Conservation (phyloP, 2,888 invertebrate species). For the Luffia ferchaultella region DNA sequence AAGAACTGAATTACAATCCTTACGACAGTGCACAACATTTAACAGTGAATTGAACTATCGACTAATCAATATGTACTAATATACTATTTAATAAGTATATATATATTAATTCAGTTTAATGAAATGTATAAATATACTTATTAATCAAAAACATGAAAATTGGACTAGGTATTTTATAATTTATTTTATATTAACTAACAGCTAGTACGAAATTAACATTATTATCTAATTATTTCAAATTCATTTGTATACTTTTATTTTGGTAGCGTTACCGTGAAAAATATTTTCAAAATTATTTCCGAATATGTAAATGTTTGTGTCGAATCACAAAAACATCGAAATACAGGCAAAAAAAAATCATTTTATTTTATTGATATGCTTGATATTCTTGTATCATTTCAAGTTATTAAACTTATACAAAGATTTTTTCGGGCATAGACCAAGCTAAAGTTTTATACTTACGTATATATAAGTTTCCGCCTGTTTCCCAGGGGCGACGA, state of each 20-base stretch:
- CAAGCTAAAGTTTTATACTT: too few species aligned
- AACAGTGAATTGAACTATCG: slow-evolving; percentile 52
- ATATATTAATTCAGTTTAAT: slow-evolving; percentile 34
- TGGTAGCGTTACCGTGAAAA: too few species aligned
- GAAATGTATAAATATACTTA: neutral
- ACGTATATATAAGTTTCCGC: too few species aligned
- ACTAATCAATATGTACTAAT: neutral
- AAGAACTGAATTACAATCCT: slow-evolving; percentile 41
- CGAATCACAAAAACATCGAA: neutral
- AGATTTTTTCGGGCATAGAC: too few species aligned
- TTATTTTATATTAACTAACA: neutral
- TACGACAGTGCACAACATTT: slow-evolving; percentile 63
- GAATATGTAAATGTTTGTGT: neutral
- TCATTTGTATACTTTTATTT: neutral
- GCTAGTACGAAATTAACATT: too few species aligned
- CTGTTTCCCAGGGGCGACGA: too few species aligned
- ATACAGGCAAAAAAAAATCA: neutral
- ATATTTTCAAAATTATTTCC: too few species aligned
- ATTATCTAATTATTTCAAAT: neutral
- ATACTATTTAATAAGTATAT: slow-evolving; percentile 32
- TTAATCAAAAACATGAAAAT: neutral
- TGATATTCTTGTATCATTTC: slow-evolving; percentile 51
- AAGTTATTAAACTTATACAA: slow-evolving; percentile 32
- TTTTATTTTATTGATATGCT: slow-evolving; percentile 41
- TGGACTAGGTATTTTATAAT: neutral